Evolutionary conservation across 2,113 vertebrate genomes (phyloP).

Genomic region (Turdus rufiventris): DNA sequence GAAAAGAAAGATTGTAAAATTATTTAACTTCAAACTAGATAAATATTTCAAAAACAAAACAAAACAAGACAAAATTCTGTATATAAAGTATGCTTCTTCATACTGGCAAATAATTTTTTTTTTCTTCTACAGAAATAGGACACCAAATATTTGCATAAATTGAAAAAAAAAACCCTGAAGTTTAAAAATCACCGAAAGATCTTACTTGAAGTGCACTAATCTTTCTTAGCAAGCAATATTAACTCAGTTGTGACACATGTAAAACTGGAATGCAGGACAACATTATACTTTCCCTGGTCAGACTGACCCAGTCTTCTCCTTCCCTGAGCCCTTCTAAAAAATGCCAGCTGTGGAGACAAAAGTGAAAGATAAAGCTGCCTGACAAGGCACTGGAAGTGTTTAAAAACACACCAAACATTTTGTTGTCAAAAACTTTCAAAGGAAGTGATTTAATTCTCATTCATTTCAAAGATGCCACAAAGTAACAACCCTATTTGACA

Average conservation of each 20-base stretch:
- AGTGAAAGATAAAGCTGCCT: conserved; percentile 23
- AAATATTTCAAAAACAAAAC: background rate
- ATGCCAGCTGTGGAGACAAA: conserved; percentile 6
- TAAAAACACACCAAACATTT: background rate
- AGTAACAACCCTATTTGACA: conserved; percentile 15
- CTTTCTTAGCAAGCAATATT: background rate
- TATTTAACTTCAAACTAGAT: background rate
- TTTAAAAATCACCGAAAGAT: background rate
- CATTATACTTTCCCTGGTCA: conserved; percentile 34
- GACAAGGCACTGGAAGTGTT: conserved; percentile 8
- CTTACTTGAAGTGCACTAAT: background rate
- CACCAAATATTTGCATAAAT: background rate
- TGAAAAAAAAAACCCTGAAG: background rate
- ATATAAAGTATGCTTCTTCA: background rate
- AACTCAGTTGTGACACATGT: conserved; percentile 1
- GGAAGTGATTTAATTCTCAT: background rate
- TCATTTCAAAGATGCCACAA: conserved; percentile 32
- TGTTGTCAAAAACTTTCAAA: conserved; percentile 17
- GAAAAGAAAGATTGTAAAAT: background rate
- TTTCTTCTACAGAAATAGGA: background rate
- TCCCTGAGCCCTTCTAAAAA: background rate
- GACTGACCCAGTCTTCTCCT: conserved; percentile 41
- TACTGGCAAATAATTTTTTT: background rate
- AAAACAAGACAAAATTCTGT: background rate
- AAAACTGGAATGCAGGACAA: background rate